phyloP scores from a whole-genome alignment of 2,888 invertebrate species.

The Tethea ocularis region DNA sequence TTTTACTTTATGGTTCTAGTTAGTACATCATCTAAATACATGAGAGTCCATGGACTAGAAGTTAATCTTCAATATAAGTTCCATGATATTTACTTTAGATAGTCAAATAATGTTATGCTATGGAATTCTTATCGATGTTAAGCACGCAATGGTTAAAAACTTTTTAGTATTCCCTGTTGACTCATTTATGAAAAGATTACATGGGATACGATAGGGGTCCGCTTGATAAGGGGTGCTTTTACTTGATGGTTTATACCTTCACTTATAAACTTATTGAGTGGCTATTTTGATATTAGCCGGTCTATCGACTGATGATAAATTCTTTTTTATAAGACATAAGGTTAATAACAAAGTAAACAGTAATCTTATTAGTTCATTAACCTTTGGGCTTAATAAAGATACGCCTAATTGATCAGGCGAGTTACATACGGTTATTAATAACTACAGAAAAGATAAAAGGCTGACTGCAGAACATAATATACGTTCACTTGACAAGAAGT shows the following conservation, averaged over 20 bases:
- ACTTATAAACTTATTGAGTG: too few relatives aligned
- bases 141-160: slow-evolving; percentile 38
- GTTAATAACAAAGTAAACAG: neutral
- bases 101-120: neutral
- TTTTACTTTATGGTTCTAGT: too few relatives aligned
- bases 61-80: neutral
- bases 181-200: slow-evolving; percentile 49
- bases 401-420: neutral
- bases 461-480: neutral
- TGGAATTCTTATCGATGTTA: slow-evolving; percentile 7
- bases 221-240: slow-evolving; percentile 33
- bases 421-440: neutral
- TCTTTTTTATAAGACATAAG: neutral
- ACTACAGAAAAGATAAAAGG: neutral
- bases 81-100: neutral
- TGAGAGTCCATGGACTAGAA: neutral
- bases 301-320: neutral
- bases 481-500: neutral
- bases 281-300: neutral
- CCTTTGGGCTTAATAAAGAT: neutral
- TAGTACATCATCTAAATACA: too few relatives aligned
- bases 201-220: slow-evolving; percentile 26
- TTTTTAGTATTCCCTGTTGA: slow-evolving; percentile 55
- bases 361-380: neutral
- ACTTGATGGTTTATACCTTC: slow-evolving; percentile 20